A percentile compares a stretch with the other conserved stretches of the same genome.
phyloP scores from a whole-genome alignment of 1,140 invertebrate genomes.

The Sitophilus oryzae region DNA sequence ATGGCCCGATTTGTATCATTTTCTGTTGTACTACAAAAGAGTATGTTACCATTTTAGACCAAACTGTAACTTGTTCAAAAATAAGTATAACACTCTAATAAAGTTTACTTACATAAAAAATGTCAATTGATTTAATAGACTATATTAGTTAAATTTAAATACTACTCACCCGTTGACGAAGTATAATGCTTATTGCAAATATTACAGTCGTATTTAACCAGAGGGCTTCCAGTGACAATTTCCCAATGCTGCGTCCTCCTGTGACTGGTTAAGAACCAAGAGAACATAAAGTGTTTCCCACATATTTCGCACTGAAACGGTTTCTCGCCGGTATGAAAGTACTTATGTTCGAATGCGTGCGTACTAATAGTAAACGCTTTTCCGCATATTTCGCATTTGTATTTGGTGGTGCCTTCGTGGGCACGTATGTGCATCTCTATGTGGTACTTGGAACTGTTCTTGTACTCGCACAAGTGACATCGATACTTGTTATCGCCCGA shows the following conservation, averaged over 20 bases:
- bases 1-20: too few relatives aligned
- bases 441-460: slow-evolving; percentile 44
- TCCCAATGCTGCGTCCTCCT: slow-evolving; percentile 41
- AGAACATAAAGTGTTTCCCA: slow-evolving; percentile 47
- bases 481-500: slow-evolving; percentile 39
- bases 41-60: too few relatives aligned
- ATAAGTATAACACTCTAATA: too few relatives aligned
- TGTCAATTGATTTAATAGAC: too few relatives aligned
- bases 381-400: slow-evolving; percentile 48
- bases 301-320: slow-evolving; percentile 59
- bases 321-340: slow-evolving; percentile 54
- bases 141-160: too few relatives aligned
- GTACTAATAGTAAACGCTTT: slow-evolving; percentile 49
- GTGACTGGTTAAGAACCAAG: slow-evolving; percentile 41
- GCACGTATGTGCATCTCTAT: slow-evolving; percentile 42
- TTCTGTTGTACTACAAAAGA: too few relatives aligned
- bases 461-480: slow-evolving; percentile 45
- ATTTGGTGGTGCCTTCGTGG: slow-evolving; percentile 46
- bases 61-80: too few relatives aligned
- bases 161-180: slow-evolving; percentile 34
- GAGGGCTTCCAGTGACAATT: slow-evolving; percentile 39
- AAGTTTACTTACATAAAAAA: too few relatives aligned
- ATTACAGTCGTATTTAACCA: slow-evolving; percentile 40
- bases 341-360: slow-evolving; percentile 44
- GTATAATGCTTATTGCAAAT: slow-evolving; percentile 42